Conservation (phyloP, 1,140 invertebrate genomes). For the Melitaea cinxia region DNA sequence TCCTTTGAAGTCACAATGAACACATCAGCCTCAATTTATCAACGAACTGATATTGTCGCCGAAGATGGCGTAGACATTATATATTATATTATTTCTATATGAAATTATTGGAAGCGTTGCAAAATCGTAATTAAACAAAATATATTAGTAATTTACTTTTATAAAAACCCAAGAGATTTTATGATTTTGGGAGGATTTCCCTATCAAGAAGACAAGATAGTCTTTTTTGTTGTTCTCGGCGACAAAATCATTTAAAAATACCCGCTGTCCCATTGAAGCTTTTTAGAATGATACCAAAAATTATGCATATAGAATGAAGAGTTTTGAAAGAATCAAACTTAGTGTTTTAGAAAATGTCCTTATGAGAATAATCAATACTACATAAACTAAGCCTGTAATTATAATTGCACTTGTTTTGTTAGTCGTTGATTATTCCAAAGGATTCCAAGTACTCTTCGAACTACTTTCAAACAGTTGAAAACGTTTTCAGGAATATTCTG, state of each 20-base stretch:
- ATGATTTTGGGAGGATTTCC: neutral
- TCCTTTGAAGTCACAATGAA: conserved; percentile 22
- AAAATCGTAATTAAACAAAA: neutral
- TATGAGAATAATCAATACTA: conserved; percentile 27
- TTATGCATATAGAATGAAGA: conserved; percentile 24
- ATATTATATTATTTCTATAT: neutral
- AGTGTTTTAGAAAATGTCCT: conserved; percentile 18
- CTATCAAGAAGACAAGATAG: neutral
- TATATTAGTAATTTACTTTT: neutral
- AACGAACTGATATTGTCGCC: conserved; percentile 26
- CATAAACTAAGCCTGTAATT: too few species aligned
- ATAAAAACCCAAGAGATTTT: neutral
- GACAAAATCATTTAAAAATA: conserved; percentile 26
- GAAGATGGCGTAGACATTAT: neutral
- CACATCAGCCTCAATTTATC: conserved; percentile 17
- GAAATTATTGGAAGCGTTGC: neutral
- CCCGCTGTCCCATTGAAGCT: conserved; percentile 30
- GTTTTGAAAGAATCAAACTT: conserved; percentile 16
- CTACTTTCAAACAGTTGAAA: conserved; percentile 2
- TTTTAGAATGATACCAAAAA: conserved; percentile 17
- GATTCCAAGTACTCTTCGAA: neutral
- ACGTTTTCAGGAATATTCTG: conserved; percentile 93
- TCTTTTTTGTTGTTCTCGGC: conserved; percentile 4
- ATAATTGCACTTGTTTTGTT: neutral
- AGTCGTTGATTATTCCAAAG: conserved; percentile 25